Evolutionary conservation across 2,888 invertebrate species (phyloP).

Genomic region (Tanypteryx hageni): DNA sequence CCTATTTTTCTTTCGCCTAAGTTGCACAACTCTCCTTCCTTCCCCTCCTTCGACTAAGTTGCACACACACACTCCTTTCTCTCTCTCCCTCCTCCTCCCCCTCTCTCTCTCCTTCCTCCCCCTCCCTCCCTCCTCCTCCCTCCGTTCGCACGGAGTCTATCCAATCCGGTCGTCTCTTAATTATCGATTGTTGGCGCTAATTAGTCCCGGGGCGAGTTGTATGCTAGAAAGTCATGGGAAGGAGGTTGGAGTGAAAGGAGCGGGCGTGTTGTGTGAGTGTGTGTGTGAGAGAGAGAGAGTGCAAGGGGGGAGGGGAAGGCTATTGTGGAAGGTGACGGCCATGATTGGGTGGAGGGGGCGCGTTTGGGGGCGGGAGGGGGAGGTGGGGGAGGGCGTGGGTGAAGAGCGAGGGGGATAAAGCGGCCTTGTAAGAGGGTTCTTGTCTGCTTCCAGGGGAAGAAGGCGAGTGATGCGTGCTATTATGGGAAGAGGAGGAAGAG

Average conservation of each 20-base stretch:
- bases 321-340: conserved; percentile 25
- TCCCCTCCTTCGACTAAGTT: neutral
- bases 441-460: conserved; percentile 5
- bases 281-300: neutral
- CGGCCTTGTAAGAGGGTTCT: neutral
- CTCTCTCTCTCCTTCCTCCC: neutral
- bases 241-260: neutral
- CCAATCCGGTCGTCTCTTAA: conserved; percentile 62
- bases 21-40: neutral
- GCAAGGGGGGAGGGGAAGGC: neutral
- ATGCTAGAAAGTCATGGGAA: conserved; percentile 47
- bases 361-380: neutral
- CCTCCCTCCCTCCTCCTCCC: neutral
- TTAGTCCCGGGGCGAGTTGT: conserved; percentile 61
- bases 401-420: neutral
- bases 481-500: neutral
- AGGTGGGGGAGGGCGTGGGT: neutral
- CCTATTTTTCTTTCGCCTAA: neutral
- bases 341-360: conserved; percentile 1
- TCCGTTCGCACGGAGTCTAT: neutral
- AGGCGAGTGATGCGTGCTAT: conserved; percentile 10
- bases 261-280: neutral
- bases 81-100: neutral
- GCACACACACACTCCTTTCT: neutral
- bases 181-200: conserved; percentile 64